These are phyloP conservation scores for Macrophya annulata DNA, from an alignment of 2,888 invertebrate species.

Conservation along the genomic window DNA sequence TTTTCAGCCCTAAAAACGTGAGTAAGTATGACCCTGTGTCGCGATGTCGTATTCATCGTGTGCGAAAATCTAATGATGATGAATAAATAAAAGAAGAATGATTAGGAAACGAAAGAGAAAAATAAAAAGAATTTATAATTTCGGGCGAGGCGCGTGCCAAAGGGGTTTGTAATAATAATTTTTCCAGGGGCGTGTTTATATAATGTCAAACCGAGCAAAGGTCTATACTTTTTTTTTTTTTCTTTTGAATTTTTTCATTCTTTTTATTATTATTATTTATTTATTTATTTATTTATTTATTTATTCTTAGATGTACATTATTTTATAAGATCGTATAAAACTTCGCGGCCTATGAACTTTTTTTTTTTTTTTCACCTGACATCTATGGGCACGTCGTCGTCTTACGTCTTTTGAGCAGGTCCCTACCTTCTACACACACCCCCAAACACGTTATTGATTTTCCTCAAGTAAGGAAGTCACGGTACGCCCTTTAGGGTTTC, in stretches of 20 bases:
- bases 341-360: not conserved
- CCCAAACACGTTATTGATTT: constrained; percentile 76
- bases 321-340: not conserved
- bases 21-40: too few species aligned
- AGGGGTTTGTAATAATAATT: too few species aligned
- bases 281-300: too few species aligned
- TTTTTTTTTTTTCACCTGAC: constrained; percentile 6
- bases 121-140: not conserved
- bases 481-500: constrained; percentile 70
- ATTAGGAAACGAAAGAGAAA: not conserved
- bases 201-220: not conserved
- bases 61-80: not conserved
- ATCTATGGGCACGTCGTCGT: constrained; percentile 13
- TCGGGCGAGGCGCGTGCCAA: not conserved
- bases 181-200: too few species aligned
- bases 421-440: constrained; percentile 66
- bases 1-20: constrained; percentile 12
- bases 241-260: too few species aligned
- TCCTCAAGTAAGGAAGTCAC: constrained; percentile 74
- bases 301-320: too few species aligned
- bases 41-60: not conserved
- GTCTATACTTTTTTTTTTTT: too few species aligned
- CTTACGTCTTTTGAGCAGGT: constrained; percentile 34
- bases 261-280: too few species aligned
- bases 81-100: not conserved